Evolutionary conservation across 2,888 invertebrate genomes (phyloP), one percentile per base, ranked within the genome.

Genomic region (Dorcus parallelipipedus): DNA sequence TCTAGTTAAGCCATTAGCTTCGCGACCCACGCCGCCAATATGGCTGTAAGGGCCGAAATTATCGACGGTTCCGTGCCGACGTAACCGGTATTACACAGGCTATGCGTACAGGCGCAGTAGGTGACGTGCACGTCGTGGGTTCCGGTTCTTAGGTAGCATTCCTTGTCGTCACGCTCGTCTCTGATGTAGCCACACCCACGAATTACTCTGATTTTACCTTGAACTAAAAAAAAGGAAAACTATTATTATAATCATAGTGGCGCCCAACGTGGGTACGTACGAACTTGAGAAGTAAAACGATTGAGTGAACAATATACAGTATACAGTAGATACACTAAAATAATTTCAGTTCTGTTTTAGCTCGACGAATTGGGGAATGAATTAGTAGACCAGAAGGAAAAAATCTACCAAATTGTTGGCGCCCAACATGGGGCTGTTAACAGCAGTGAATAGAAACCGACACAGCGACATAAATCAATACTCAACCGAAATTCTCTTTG

Each of bases 151-250:
- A 83, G 82, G 63, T 86, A 76, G 73, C 93, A 92, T 5, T 81
- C 79, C 59, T 82, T 82, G 68, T 84, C 81, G 68, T 85, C 84
- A 53, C 78, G 79, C 3, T 80, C 81, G 64, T 90, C 89, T 20
- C 82, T 81, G 50, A 93, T 79, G 77, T 89, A 93, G 2, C 93
- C 93, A 69, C 93, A 94, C 58, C 87, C 84, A 41, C 93, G 86
- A 3, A 92, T 87, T n/a, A 92, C 83, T 41, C 93, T 86, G 9
- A 81, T 77, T 74, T 88, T 87, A 5, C 89, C 90, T 73, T 89
- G 85, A 63, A 91, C 93, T 93, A 81, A 2, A 84, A 80, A 64
- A 64, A 66, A 63, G 64, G 6, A 6, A 33, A 4, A 6, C 3
- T 4, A 6, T 6, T 33, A 33, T 33, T 33, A 7, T 7, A 33